Percentiles rank a stretch among this genome's conserved stretches.
These are phyloP conservation scores for Crotophaga sulcirostris DNA, from an alignment of 2,113 vertebrate genomes.

Conservation along the genomic window DNA sequence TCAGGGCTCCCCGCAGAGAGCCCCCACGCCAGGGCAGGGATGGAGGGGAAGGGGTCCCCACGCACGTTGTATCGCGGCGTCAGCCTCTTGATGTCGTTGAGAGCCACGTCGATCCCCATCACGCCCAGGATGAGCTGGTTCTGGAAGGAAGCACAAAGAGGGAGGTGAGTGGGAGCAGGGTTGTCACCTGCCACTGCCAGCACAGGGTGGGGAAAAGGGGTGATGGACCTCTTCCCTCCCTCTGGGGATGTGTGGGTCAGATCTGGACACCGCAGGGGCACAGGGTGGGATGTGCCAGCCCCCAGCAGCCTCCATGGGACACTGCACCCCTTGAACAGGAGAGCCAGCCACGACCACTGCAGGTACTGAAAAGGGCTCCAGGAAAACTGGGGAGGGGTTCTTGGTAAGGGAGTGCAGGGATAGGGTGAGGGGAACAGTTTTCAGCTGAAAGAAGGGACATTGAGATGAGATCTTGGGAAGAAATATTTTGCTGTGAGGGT, in stretches of 20 bases:
- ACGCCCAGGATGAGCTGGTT: slow-evolving; percentile 98
- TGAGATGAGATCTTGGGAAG: too few relatives aligned
- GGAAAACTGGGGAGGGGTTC: too few relatives aligned
- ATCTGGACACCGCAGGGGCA: neutral
- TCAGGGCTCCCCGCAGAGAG: rapidly evolving
- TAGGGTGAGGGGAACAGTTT: too few relatives aligned
- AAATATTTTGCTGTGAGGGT: too few relatives aligned
- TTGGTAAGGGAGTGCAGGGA: too few relatives aligned
- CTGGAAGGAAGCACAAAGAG: slow-evolving; percentile 68
- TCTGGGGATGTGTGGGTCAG: rapidly evolving
- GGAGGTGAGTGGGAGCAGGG: neutral
- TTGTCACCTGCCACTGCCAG: neutral
- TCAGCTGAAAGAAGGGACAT: too few relatives aligned
- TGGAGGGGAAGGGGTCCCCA: neutral
- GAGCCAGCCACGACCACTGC: neutral
- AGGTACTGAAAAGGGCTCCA: too few relatives aligned
- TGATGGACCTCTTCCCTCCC: neutral
- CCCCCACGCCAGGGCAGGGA: neutral
- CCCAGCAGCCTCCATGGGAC: neutral
- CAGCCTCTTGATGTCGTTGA: slow-evolving; percentile 95
- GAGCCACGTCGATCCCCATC: slow-evolving; percentile 96
- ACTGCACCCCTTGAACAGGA: rapidly evolving
- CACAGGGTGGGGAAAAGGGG: rapidly evolving
- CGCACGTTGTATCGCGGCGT: slow-evolving; percentile 93
- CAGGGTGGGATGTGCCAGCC: neutral